Evolutionary conservation across 2,888 invertebrate genomes (phyloP).

Genomic region (Melikaiella ostensackeni): DNA sequence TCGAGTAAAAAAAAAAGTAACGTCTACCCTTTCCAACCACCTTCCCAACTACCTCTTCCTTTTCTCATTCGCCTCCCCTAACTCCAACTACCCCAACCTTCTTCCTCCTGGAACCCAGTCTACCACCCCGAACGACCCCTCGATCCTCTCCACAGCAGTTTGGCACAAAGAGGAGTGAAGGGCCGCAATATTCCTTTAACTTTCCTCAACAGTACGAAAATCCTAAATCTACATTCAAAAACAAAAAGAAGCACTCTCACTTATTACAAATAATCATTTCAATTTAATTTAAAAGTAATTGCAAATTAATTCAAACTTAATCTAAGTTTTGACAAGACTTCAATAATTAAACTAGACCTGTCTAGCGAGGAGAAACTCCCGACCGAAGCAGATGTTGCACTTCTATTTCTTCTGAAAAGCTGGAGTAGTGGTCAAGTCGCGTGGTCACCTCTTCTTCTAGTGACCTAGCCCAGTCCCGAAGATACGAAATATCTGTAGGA

Average conservation of each 20-base stretch:
- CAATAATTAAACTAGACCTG: too few relatives aligned
- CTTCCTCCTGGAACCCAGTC: constrained; percentile 32
- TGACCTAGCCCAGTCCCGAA: too few relatives aligned
- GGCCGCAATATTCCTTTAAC: constrained; percentile 58
- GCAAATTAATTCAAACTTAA: neutral
- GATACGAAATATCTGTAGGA: too few relatives aligned
- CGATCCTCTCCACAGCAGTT: constrained; percentile 48
- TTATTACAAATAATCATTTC: neutral
- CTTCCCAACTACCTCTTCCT: constrained; percentile 36
- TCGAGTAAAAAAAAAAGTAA: constrained; percentile 21
- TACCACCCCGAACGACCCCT: constrained; percentile 49
- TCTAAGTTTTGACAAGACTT: neutral
- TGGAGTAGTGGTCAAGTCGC: too few relatives aligned
- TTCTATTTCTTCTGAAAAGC: too few relatives aligned
- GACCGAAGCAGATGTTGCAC: too few relatives aligned
- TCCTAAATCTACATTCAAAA: neutral
- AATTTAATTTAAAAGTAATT: neutral
- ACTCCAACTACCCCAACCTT: constrained; percentile 7
- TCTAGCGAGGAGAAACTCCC: too few relatives aligned
- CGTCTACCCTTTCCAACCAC: constrained; percentile 21
- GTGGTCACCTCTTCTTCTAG: too few relatives aligned
- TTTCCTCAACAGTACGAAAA: constrained; percentile 28
- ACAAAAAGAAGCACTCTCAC: neutral
- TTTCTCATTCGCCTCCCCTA: constrained; percentile 35
- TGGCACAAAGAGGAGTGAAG: constrained; percentile 55